phyloP scores from a whole-genome alignment of 2,113 vertebrate genomes.

The Saguinus midas region DNA sequence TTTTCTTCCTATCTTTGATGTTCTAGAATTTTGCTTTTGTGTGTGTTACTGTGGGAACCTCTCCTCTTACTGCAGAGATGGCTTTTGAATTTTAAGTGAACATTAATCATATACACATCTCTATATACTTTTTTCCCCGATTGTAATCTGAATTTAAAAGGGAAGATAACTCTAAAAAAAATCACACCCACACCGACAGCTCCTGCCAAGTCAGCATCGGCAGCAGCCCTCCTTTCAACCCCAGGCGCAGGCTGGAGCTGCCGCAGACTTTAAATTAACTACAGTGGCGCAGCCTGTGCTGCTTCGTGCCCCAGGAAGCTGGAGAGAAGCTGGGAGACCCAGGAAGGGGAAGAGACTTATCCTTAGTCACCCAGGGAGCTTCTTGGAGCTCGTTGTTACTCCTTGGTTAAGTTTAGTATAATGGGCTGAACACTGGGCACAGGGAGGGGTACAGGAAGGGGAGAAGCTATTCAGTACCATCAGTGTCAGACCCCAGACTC shows the following conservation, averaged over 20 bases:
- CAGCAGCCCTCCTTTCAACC: background rate
- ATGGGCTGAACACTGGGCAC: background rate
- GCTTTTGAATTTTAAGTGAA: slow-evolving; percentile 74
- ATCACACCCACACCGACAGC: background rate
- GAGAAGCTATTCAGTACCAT: background rate
- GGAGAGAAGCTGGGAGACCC: background rate
- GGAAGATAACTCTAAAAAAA: slow-evolving; percentile 80
- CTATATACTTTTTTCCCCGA: slow-evolving; percentile 72
- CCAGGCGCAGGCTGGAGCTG: background rate
- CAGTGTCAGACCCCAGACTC: background rate
- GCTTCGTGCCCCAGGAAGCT: background rate
- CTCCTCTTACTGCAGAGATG: slow-evolving; percentile 68
- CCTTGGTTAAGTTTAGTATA: background rate
- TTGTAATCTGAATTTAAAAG: slow-evolving; percentile 86
- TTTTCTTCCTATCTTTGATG: slow-evolving; percentile 71
- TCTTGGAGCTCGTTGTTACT: background rate
- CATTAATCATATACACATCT: slow-evolving; percentile 73
- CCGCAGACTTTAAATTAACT: background rate
- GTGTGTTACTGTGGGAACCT: slow-evolving; percentile 83
- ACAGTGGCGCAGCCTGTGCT: background rate
- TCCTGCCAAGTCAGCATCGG: background rate
- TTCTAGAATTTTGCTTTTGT: slow-evolving; percentile 86
- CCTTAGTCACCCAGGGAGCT: background rate
- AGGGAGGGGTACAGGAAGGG: no score
- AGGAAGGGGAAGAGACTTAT: background rate